Conservation (phyloP, 2,797 vertebrate species). For the Rhinophrynus dorsalis region DNA sequence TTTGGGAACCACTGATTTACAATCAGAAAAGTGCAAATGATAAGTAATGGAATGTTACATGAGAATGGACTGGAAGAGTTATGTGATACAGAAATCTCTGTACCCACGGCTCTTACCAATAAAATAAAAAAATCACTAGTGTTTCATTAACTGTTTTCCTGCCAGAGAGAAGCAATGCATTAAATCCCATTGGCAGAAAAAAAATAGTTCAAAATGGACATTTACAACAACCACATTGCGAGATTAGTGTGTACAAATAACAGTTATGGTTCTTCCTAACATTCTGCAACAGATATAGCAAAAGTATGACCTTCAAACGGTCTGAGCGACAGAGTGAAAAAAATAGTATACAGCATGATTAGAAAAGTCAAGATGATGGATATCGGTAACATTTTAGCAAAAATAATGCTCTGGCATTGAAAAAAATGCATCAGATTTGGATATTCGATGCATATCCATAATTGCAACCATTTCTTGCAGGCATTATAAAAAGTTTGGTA, state of each 20-base stretch:
- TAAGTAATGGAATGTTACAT: constrained; percentile 9
- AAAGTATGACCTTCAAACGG: not conserved
- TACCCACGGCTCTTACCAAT: not conserved
- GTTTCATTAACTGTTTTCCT: not conserved
- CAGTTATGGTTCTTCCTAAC: not conserved
- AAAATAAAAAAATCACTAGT: not conserved
- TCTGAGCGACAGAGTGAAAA: not conserved
- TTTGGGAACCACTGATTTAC: no score
- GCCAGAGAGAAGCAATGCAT: not conserved
- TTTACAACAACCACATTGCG: no score
- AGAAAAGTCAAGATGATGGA: not conserved
- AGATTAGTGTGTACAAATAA: not conserved
- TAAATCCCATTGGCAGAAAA: no score
- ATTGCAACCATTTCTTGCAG: not conserved
- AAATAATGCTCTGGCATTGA: constrained; percentile 14
- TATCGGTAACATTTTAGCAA: constrained; percentile 17
- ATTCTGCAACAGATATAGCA: not conserved
- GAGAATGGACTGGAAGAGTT: not conserved
- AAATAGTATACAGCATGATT: not conserved
- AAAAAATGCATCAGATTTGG: not conserved
- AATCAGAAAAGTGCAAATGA: constrained; percentile 24
- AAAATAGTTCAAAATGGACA: not conserved
- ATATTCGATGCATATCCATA: not conserved
- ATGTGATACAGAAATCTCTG: not conserved
- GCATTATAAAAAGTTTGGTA: no score